Evolutionary conservation across 2,888 invertebrate species (phyloP).

Genomic region (Hetaerina titia): DNA sequence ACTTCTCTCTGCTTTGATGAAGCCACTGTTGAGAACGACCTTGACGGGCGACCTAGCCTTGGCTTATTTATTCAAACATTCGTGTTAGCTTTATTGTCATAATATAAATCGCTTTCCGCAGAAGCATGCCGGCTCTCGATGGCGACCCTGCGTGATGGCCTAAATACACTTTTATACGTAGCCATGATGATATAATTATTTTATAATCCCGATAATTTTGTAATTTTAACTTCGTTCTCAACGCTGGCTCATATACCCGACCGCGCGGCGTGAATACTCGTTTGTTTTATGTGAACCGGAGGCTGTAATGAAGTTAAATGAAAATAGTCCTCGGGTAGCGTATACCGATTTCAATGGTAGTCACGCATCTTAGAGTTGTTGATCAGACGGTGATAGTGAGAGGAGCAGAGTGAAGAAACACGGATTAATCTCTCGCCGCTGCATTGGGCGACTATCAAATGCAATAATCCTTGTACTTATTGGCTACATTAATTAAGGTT

Average conservation of each 20-base stretch:
- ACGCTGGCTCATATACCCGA: background rate
- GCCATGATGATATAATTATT: background rate
- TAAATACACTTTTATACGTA: background rate
- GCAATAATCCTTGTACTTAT: too few species aligned
- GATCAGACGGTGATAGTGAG: too few species aligned
- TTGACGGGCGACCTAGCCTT: slow-evolving; percentile 4
- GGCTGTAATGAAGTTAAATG: background rate
- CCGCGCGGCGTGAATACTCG: background rate
- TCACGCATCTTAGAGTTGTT: too few species aligned
- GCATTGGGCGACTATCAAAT: too few species aligned
- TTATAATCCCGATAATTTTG: background rate
- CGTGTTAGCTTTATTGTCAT: background rate
- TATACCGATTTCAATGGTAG: too few species aligned
- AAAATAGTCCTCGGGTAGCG: background rate
- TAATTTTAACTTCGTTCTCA: background rate
- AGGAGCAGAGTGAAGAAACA: too few species aligned
- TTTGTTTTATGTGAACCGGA: background rate
- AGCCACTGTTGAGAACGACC: background rate
- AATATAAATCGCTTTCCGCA: background rate
- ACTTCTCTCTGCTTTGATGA: background rate
- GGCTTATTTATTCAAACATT: slow-evolving; percentile 22
- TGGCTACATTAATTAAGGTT: too few species aligned
- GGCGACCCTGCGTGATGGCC: background rate
- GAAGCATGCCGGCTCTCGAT: background rate
- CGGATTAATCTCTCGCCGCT: too few species aligned